Evolutionary conservation across 2,888 invertebrate genomes (phyloP).

Genomic region (Rhamphomyia laevipes): DNA sequence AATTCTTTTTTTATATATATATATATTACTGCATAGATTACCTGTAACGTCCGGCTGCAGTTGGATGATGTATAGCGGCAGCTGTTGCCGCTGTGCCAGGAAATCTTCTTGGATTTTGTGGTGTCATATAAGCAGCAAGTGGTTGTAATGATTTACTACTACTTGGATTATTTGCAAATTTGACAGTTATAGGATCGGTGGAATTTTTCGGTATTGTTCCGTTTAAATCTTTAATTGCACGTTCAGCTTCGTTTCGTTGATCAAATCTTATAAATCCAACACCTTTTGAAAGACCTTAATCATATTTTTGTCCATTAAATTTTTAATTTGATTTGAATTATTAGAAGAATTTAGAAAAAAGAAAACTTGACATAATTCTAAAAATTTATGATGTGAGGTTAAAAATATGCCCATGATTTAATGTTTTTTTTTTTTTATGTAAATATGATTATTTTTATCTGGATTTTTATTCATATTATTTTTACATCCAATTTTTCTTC

Average conservation of each 20-base stretch:
- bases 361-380: too few species aligned
- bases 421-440: too few species aligned
- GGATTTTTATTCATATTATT: too few species aligned
- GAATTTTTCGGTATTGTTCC: constrained; percentile 82
- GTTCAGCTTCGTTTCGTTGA: constrained; percentile 82
- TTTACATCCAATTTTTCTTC: too few species aligned
- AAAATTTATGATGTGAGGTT: too few species aligned
- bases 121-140: constrained; percentile 72
- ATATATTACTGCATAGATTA: constrained; percentile 16
- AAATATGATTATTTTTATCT: too few species aligned
- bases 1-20: neutral
- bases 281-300: constrained; percentile 77
- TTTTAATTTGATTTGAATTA: too few species aligned
- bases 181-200: constrained; percentile 84
- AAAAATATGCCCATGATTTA: too few species aligned
- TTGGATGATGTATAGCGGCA: constrained; percentile 36
- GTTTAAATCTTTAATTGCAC: constrained; percentile 83
- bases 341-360: too few species aligned
- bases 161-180: constrained; percentile 90
- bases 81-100: constrained; percentile 52
- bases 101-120: constrained; percentile 66
- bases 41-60: constrained; percentile 35
- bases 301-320: neutral
- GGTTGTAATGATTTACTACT: constrained; percentile 73
- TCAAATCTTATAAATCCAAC: constrained; percentile 92